Evolutionary conservation across 2,113 vertebrate genomes (phyloP).

Genomic region (Paedocypris sp.): DNA sequence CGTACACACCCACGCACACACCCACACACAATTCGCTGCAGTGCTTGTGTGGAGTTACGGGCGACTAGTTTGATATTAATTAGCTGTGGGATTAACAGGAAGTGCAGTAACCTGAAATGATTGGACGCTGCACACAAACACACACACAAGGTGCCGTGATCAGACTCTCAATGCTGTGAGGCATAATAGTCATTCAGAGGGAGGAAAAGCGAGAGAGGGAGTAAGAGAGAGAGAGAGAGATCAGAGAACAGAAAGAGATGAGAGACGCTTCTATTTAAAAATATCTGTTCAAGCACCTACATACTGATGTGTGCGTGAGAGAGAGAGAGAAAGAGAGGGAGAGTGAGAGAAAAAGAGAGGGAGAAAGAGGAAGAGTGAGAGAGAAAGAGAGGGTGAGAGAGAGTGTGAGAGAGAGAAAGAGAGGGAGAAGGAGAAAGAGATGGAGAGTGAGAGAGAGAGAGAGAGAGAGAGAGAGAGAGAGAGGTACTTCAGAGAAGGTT

Average conservation of each 20-base stretch:
- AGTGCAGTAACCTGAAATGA: constrained; percentile 45
- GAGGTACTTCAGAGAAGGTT: constrained; percentile 14
- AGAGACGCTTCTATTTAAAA: neutral
- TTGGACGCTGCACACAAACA: constrained; percentile 19
- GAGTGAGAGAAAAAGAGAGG: neutral
- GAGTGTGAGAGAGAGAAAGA: constrained; percentile 16
- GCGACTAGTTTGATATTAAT: constrained; percentile 14
- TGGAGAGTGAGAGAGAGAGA: constrained; percentile 29
- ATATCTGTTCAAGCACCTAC: neutral
- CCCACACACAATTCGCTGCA: too few species aligned
- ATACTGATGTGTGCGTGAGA: neutral
- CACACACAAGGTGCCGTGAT: constrained; percentile 44
- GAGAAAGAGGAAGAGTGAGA: neutral
- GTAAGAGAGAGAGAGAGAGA: neutral
- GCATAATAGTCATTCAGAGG: constrained; percentile 60
- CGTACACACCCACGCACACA: neutral
- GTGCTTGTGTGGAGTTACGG: neutral
- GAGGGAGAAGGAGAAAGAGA: constrained; percentile 10
- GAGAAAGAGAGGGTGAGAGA: too few species aligned
- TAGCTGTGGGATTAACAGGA: constrained; percentile 8
- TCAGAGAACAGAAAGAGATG: constrained; percentile 23
- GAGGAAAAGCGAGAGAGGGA: constrained; percentile 30
- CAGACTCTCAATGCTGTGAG: constrained; percentile 53
- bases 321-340: neutral
- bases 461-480: constrained; percentile 29